Percentiles rank a stretch among this genome's conserved stretches.
Conservation (phyloP, 2,113 vertebrate species). For the Craseonycteris thonglongyai region DNA sequence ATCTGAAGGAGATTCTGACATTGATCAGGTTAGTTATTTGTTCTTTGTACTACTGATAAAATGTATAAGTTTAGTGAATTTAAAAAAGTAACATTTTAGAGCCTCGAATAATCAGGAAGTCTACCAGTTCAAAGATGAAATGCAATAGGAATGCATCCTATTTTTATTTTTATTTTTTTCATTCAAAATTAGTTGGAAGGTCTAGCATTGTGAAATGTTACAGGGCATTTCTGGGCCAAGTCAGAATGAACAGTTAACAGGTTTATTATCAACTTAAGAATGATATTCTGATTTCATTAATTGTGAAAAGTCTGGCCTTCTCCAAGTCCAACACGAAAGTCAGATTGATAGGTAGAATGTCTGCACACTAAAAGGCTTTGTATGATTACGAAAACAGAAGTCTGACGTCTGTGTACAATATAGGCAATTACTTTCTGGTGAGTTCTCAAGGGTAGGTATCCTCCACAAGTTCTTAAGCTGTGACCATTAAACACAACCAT, state of each 20-base stretch:
- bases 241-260: constrained; percentile 57
- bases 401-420: not conserved
- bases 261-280: constrained; percentile 53
- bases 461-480: not conserved
- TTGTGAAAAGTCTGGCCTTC: not conserved
- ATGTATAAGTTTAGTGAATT: constrained; percentile 40
- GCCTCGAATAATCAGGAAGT: constrained; percentile 60
- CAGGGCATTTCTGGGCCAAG: constrained; percentile 31
- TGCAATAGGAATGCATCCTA: constrained; percentile 34
- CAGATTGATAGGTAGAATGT: constrained; percentile 1
- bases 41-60: constrained; percentile 43
- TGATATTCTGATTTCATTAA: constrained; percentile 56
- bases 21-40: constrained; percentile 62
- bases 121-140: constrained; percentile 47
- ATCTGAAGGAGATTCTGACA: constrained; percentile 57
- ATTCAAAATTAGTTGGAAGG: constrained; percentile 58
- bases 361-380: not conserved
- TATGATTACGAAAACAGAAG: not conserved
- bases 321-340: not conserved
- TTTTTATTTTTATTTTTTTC: too few relatives aligned
- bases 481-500: not conserved
- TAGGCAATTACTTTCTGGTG: not conserved
- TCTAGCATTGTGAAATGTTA: constrained; percentile 27
- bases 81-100: constrained; percentile 41
- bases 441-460: not conserved